Evolutionary conservation across 2,113 vertebrate species (phyloP).

Genomic region (Leucosticte australis): DNA sequence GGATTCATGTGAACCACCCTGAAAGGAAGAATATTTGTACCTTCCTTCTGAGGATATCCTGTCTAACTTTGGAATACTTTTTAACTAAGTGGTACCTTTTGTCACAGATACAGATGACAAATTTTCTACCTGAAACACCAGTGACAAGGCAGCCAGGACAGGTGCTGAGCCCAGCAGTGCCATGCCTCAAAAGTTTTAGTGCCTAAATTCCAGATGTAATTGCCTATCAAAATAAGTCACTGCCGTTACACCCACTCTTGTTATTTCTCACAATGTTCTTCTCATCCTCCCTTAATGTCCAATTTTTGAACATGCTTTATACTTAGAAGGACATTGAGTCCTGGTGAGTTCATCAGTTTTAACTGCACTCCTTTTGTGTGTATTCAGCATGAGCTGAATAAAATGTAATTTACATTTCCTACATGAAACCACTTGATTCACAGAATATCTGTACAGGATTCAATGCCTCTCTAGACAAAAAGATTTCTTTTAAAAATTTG

Average conservation of each 20-base stretch:
- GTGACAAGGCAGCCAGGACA: not conserved
- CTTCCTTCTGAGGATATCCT: not conserved
- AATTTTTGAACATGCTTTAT: not conserved
- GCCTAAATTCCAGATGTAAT: not conserved
- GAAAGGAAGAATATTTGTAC: not conserved
- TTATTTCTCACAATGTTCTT: not conserved
- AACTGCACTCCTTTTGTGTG: not conserved
- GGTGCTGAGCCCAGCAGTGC: not conserved
- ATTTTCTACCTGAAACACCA: not conserved
- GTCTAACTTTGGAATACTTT: not conserved
- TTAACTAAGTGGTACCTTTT: not conserved
- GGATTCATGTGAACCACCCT: not conserved
- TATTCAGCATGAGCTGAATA: not conserved
- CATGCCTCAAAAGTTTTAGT: not conserved
- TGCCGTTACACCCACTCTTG: not conserved
- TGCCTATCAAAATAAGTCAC: not conserved
- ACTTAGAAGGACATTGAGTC: not conserved
- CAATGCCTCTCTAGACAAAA: not conserved
- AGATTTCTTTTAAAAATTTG: not conserved
- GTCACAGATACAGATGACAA: not conserved
- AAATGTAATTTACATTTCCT: not conserved
- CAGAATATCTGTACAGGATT: not conserved
- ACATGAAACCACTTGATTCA: not conserved
- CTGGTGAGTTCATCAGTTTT: not conserved
- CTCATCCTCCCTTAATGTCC: not conserved